Evolutionary conservation across 2,888 invertebrate species (phyloP).

Genomic region (Drosophila colorata): DNA sequence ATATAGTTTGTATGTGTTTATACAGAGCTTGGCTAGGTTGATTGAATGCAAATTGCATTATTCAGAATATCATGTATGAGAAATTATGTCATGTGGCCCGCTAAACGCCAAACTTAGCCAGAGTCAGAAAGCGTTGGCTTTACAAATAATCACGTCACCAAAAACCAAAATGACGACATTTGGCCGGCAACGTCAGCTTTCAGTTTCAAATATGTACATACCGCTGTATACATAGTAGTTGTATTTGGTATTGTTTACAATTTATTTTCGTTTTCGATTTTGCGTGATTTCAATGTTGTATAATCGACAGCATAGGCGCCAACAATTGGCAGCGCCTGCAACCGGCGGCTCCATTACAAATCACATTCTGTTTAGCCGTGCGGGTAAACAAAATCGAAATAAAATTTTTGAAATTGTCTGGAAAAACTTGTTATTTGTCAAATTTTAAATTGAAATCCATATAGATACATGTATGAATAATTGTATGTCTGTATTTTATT

Average conservation of each 20-base stretch:
- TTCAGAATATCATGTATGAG: constrained; percentile 17
- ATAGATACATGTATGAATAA: constrained; percentile 15
- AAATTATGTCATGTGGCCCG: constrained; percentile 44
- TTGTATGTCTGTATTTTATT: constrained; percentile 16
- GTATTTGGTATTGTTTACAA: constrained; percentile 52
- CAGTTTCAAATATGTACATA: constrained; percentile 33
- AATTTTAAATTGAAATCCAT: constrained; percentile 7
- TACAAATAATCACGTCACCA: constrained; percentile 55
- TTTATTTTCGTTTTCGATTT: constrained; percentile 28
- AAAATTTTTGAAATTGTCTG: neutral
- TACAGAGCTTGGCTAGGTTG: neutral
- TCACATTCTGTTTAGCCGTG: constrained; percentile 39
- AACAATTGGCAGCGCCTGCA: constrained; percentile 34
- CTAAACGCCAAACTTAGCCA: constrained; percentile 15
- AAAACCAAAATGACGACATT: constrained; percentile 57
- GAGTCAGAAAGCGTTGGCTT: constrained; percentile 17
- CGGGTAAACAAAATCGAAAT: constrained; percentile 3
- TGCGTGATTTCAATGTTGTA: constrained; percentile 38
- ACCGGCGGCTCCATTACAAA: constrained; percentile 27
- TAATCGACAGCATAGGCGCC: constrained; percentile 51
- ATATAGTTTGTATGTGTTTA: neutral
- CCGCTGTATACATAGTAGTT: constrained; percentile 22
- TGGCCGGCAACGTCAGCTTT: constrained; percentile 46
- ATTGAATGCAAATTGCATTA: constrained; percentile 21
- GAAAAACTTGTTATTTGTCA: constrained; percentile 14